A percentile compares a stretch with the other conserved stretches of the same genome.
These are phyloP conservation scores for Didymodactylos carnosus DNA, from an alignment of 2,888 invertebrate species.

Conservation along the genomic window DNA sequence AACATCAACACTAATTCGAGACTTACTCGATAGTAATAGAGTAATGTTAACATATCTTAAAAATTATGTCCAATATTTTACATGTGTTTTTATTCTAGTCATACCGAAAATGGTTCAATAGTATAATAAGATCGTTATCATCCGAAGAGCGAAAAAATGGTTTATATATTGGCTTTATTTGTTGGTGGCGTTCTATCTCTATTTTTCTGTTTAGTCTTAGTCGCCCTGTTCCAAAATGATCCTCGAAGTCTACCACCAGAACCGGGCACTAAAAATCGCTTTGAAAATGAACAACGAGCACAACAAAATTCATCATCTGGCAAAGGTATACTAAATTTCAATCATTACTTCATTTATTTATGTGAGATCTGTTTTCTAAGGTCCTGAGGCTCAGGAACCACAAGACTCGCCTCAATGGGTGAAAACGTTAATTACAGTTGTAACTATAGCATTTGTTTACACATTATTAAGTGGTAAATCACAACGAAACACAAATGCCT, in stretches of 20 bases:
- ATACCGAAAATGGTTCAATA: not conserved
- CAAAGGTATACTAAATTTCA: not conserved
- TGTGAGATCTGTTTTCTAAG: not conserved
- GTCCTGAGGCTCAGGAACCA: not conserved
- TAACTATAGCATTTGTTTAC: not conserved
- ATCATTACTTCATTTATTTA: not conserved
- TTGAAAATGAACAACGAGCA: no score
- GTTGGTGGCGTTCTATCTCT: no score
- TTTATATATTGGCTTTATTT: no score
- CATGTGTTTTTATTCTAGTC: not conserved
- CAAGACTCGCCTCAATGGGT: no score
- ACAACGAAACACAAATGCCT: slow-evolving; percentile 51
- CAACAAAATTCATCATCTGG: not conserved
- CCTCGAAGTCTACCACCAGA: not conserved
- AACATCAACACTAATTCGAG: not conserved
- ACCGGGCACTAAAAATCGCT: not conserved
- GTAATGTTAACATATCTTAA: not conserved
- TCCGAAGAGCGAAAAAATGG: no score
- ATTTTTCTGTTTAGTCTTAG: no score
- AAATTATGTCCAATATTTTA: not conserved
- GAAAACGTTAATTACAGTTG: not conserved
- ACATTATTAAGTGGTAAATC: slow-evolving; percentile 30
- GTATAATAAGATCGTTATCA: not conserved
- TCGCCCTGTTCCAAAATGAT: not conserved
- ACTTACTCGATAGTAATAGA: not conserved